Evolutionary conservation across 2,888 invertebrate species (phyloP).

Genomic region (Zootermopsis nevadensis): DNA sequence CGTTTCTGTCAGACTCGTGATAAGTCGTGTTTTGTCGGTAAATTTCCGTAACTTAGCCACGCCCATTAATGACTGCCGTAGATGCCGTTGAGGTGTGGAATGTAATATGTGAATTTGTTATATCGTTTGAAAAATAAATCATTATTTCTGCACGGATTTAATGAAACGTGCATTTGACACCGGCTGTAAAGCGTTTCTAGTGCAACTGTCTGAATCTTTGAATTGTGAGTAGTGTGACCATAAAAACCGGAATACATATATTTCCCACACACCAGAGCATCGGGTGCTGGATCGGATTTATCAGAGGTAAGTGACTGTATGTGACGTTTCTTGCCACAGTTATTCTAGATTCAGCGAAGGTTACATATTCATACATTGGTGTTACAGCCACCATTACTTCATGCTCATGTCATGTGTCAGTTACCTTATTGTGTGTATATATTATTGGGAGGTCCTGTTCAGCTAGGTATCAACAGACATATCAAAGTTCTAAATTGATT

Average conservation of each 20-base stretch:
- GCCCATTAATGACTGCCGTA: constrained; percentile 47
- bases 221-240: constrained; percentile 24
- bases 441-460: not conserved
- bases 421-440: not conserved
- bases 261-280: not conserved
- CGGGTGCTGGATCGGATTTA: constrained; percentile 13
- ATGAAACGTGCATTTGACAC: not conserved
- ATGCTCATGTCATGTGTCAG: not conserved
- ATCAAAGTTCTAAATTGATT: not conserved
- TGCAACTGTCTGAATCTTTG: not conserved
- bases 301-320: constrained; percentile 25
- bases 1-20: constrained; percentile 14
- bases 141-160: not conserved
- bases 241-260: constrained; percentile 12
- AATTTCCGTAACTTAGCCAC: constrained; percentile 45
- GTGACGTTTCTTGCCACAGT: constrained; percentile 13
- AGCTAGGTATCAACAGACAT: not conserved
- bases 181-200: not conserved
- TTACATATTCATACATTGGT: not conserved
- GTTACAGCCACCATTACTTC: not conserved
- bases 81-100: constrained; percentile 23
- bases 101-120: constrained; percentile 2
- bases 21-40: not conserved
- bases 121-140: constrained; percentile 13
- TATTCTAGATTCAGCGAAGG: no score